These are phyloP conservation scores for Vannuccia rotundouncinata DNA, from an alignment of 2,888 invertebrate species.

Conservation along the genomic window DNA sequence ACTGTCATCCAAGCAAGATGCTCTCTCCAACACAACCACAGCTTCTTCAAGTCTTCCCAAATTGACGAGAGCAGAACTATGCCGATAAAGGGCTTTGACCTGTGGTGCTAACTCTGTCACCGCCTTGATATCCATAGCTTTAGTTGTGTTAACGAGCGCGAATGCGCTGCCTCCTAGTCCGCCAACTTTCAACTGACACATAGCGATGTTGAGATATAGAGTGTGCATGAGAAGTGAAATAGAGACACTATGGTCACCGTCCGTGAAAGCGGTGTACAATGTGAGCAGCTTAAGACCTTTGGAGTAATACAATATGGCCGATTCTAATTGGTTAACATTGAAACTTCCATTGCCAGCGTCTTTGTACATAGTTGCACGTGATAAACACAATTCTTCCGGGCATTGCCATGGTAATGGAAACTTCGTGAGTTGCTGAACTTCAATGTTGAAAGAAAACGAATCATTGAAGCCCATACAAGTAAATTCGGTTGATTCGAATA, in stretches of 20 bases:
- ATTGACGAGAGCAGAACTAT: background rate
- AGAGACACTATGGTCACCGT: background rate
- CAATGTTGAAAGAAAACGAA: background rate
- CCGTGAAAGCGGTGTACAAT: background rate
- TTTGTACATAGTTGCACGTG: background rate
- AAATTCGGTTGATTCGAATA: background rate
- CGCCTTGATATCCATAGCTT: background rate
- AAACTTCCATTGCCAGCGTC: background rate
- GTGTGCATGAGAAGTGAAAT: background rate
- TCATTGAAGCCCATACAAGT: too few species aligned
- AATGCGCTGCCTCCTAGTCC: background rate
- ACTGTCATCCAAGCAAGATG: background rate
- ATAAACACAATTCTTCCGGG: background rate
- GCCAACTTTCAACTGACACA: background rate
- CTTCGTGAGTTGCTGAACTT: background rate
- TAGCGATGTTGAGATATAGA: constrained; percentile 2
- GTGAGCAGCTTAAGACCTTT: background rate
- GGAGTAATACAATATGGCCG: background rate
- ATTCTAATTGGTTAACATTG: background rate
- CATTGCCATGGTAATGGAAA: background rate
- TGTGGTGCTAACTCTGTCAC: background rate
- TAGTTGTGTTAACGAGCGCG: background rate
- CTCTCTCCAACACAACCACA: background rate
- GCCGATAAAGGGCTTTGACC: background rate
- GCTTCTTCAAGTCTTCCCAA: background rate